A percentile compares a stretch with the other conserved stretches of the same genome.
Evolutionary conservation across 2,888 invertebrate genomes (phyloP).

Genomic region (Dinocampus coccinellae): DNA sequence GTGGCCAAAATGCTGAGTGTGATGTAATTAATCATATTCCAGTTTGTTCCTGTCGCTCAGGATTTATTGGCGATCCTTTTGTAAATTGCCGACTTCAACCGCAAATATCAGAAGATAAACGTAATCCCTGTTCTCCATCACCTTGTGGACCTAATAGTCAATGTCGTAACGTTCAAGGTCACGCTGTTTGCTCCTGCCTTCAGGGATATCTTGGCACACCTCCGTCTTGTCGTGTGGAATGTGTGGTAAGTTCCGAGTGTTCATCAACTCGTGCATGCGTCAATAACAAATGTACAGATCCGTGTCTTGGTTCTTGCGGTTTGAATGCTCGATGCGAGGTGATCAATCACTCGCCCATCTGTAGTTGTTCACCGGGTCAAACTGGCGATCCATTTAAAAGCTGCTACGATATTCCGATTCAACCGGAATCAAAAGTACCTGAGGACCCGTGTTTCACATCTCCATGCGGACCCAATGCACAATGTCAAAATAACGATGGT

Average conservation of each 20-base stretch:
- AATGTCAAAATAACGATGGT: constrained; percentile 77
- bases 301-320: constrained; percentile 71
- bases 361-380: constrained; percentile 69
- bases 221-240: constrained; percentile 69
- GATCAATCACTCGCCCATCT: constrained; percentile 71
- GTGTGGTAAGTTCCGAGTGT: constrained; percentile 70
- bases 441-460: constrained; percentile 80
- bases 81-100: constrained; percentile 63
- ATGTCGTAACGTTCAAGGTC: constrained; percentile 67
- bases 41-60: constrained; percentile 72
- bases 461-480: constrained; percentile 86
- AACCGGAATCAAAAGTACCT: constrained; percentile 61
- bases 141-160: constrained; percentile 69
- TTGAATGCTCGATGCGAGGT: constrained; percentile 72
- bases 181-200: constrained; percentile 70
- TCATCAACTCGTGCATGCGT: constrained; percentile 75
- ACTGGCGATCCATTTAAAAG: constrained; percentile 84
- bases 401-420: constrained; percentile 74
- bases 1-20: constrained; percentile 83
- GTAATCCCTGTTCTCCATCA: constrained; percentile 66
- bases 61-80: constrained; percentile 69
- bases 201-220: constrained; percentile 70
- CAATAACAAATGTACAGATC: constrained; percentile 80
- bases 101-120: constrained; percentile 39
- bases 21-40: constrained; percentile 82